Conservation (phyloP, 2,888 invertebrate species). For the Diarsia rubi region DNA sequence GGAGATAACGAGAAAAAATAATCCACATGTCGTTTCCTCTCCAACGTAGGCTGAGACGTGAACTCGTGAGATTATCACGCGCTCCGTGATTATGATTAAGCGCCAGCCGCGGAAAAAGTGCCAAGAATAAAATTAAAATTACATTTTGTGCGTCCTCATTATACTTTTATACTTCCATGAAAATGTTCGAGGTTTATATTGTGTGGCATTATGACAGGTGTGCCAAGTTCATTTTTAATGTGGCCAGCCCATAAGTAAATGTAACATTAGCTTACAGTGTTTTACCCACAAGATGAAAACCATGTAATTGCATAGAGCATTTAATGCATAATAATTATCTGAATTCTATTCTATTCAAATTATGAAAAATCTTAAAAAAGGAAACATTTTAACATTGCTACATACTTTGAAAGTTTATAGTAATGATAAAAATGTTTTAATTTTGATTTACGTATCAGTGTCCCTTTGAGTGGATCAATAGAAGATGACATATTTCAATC, state of each 20-base stretch:
- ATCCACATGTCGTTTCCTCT: constrained; percentile 81
- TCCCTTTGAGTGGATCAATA: too few relatives aligned
- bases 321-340: too few relatives aligned
- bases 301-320: too few relatives aligned
- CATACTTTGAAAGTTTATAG: too few relatives aligned
- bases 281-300: background rate
- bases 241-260: constrained; percentile 12
- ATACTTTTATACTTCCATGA: constrained; percentile 69
- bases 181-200: constrained; percentile 66
- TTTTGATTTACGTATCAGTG: too few relatives aligned
- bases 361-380: too few relatives aligned
- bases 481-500: too few relatives aligned
- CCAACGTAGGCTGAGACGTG: constrained; percentile 72
- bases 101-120: constrained; percentile 77
- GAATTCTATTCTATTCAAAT: too few relatives aligned
- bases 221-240: constrained; percentile 23
- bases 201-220: constrained; percentile 30
- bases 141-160: constrained; percentile 78
- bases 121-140: constrained; percentile 83
- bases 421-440: too few relatives aligned
- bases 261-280: background rate
- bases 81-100: constrained; percentile 85
- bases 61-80: constrained; percentile 81
- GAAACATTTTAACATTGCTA: too few relatives aligned
- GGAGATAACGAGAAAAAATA: constrained; percentile 77